Base-by-base conservation (phyloP, 2,888 invertebrate genomes). In the Archaeoteleia sp. region DNA sequence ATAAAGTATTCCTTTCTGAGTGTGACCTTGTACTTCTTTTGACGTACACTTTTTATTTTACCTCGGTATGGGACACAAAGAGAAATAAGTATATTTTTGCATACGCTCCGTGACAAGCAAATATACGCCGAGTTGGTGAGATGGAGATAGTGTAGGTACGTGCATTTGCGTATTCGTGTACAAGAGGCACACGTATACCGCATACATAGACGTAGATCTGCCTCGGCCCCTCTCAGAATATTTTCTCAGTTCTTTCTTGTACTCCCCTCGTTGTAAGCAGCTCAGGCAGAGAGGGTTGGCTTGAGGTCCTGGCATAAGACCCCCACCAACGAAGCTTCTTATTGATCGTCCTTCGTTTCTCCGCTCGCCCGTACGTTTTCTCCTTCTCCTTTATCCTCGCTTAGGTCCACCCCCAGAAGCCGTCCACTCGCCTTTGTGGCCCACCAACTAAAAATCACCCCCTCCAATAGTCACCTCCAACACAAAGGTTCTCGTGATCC, bases 301-400 rank as follows among this genome's bases (percentile, higher is more conserved):
- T 79, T 81, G 82, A 82, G 82, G 82, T 80, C 80, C 81, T 82
- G 82, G 82, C 78, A 58, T 71, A 83, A 84, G 82, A 81, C 78
- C 82, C 83, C 84, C 84, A 80, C 82, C 80, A 81, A 54, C 74
- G 74, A 68, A 73, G 79, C 73, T 76, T 82, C 85, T 85, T 85
- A 85, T 85, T 85, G 85, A 85, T 85, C 85, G 85, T 85, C 82
- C 83, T 84, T 83, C 78, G 80, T 77, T 78, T 74, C 79, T 79
- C 78, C 78, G 76, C 77, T 76, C 77, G 68, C 54, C 71, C 74
- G 78, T 76, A 60, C 61, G 65, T 61, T 71, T 71, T 72, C 74
- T 74, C 74, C 75, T 75, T 74, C 75, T 77, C 75, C 77, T 74
- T 75, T 75, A 71, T 75, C 74, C 76, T 73, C 80, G 81, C 81